These are phyloP conservation scores for Rhynchophorus ferrugineus DNA, from an alignment of 1,140 invertebrate genomes.

Conservation along the genomic window DNA sequence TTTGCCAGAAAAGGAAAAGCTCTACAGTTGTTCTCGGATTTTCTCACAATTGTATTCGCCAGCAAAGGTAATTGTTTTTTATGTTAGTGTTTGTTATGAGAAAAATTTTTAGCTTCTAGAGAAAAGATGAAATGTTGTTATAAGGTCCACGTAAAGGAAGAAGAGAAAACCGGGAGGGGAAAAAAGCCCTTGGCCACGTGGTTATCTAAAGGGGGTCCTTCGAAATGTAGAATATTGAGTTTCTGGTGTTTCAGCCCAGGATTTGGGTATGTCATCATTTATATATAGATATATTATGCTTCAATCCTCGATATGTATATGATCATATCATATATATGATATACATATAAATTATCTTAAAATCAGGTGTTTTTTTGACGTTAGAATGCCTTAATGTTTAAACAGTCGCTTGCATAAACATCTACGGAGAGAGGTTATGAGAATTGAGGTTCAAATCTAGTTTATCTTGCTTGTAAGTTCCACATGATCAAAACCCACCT, in stretches of 20 bases:
- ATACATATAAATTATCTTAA: too few species aligned
- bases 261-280: too few species aligned
- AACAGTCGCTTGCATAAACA: too few species aligned
- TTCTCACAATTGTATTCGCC: conserved; percentile 63
- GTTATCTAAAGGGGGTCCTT: not conserved
- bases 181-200: conserved; percentile 4
- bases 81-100: not conserved
- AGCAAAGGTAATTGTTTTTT: conserved; percentile 43
- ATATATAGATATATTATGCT: too few species aligned
- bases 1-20: conserved; percentile 57
- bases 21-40: conserved; percentile 68
- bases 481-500: too few species aligned
- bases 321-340: too few species aligned
- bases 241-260: conserved; percentile 98
- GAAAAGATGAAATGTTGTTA: conserved; percentile 65
- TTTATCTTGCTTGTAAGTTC: too few species aligned
- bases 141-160: conserved; percentile 60
- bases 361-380: too few species aligned
- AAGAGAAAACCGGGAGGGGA: conserved; percentile 45
- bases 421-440: too few species aligned
- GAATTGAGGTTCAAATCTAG: too few species aligned
- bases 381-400: too few species aligned
- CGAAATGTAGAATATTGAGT: conserved; percentile 63
- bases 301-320: too few species aligned
- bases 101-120: conserved; percentile 36